A percentile compares a stretch with the other conserved stretches of the same genome.
Evolutionary conservation across 2,113 vertebrate species (phyloP).

Genomic region (Chauna torquata): DNA sequence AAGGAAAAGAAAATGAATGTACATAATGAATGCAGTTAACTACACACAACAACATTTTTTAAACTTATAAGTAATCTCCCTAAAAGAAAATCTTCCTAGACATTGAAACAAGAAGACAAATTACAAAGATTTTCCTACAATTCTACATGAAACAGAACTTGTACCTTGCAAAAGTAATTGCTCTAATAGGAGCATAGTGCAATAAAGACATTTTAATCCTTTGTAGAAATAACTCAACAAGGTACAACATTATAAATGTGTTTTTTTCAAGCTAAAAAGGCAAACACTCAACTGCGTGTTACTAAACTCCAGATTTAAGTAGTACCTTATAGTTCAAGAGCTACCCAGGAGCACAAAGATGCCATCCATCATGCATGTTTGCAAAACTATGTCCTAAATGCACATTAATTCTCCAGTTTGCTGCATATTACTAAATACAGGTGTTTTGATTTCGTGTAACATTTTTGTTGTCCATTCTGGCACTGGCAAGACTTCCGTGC

Average conservation of each 20-base stretch:
- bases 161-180: not conserved
- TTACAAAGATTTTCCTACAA: not conserved
- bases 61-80: not conserved
- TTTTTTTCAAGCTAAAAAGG: not conserved
- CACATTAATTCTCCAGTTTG: not conserved
- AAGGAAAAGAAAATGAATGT: not conserved
- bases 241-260: not conserved
- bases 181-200: not conserved
- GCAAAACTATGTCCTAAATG: not conserved
- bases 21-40: not conserved
- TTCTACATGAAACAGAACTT: not conserved
- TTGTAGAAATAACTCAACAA: not conserved
- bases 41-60: not conserved
- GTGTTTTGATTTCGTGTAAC: not conserved
- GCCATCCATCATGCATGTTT: fast-evolving
- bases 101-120: not conserved
- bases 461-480: not conserved
- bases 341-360: not conserved
- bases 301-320: not conserved
- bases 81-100: not conserved
- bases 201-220: not conserved
- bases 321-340: not conserved
- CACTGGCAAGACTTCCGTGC: not conserved
- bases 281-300: not conserved
- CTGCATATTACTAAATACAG: not conserved